These are phyloP conservation scores for Neodon shergylaensis DNA, from an alignment of 2,113 vertebrate genomes.

Conservation along the genomic window DNA sequence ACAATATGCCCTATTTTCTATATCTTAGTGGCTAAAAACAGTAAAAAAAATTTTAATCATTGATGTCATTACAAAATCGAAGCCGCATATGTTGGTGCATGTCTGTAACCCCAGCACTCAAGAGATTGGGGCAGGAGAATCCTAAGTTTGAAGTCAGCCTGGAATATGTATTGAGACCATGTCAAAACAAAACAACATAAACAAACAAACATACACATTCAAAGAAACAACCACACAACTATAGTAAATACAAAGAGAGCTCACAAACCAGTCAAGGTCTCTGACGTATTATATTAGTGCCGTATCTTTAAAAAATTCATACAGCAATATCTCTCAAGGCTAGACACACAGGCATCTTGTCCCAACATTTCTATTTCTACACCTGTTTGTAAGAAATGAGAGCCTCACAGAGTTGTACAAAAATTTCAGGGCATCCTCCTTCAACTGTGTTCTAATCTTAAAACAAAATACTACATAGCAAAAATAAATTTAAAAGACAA, in stretches of 20 bases:
- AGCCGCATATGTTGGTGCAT: background rate
- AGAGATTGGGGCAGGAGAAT: background rate
- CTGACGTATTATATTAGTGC: background rate
- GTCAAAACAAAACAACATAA: background rate
- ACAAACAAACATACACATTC: background rate
- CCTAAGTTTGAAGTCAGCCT: background rate
- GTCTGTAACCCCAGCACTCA: background rate
- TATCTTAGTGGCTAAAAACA: background rate
- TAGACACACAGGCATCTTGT: background rate
- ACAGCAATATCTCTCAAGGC: background rate
- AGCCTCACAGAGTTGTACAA: background rate
- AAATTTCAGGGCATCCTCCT: background rate
- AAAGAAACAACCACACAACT: background rate
- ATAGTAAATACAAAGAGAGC: background rate
- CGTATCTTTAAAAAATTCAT: background rate
- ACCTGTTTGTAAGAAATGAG: background rate
- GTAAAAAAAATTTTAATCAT: conserved; percentile 18
- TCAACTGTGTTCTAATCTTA: background rate
- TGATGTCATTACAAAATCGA: background rate
- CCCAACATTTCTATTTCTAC: background rate
- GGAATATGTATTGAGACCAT: background rate
- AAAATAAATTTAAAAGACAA: background rate
- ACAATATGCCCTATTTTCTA: background rate
- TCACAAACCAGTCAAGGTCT: background rate
- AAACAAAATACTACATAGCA: conserved; percentile 28